Base-by-base conservation (phyloP, 2,888 invertebrate genomes). In the Octonoba sinensis region DNA sequence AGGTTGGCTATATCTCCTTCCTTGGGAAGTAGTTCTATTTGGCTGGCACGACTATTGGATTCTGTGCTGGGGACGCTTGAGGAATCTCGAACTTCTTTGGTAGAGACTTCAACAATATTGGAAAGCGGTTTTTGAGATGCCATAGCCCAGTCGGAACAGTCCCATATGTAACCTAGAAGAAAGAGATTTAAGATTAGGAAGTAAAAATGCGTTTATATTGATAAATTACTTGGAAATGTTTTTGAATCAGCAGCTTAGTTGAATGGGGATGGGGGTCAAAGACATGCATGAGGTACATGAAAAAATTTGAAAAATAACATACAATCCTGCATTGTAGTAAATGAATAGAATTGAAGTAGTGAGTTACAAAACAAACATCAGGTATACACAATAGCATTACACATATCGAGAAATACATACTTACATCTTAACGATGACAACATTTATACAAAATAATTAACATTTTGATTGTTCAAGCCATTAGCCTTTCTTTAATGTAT, bases 101-200 rank as follows among this genome's bases (percentile, higher is more conserved):
- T 93, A 85, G 95, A 94, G 85, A 95, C 93, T 91, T 97, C 96
- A 86, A 95, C 95, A 89, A 96, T 96, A 90, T 96, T 96, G 86
- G 96, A 95, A 88, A 96, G 90, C 86, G 93, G 93, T 88, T 95
- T 95, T 88, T 93, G 93, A 87, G 92, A 92, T 49, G 69, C 72
- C 84, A 92, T 92, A 83, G 92, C 93, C 96, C 96, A 97, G 91
- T 97, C 97, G 83, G 96, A 96, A 90, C 96, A 96, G 91, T 97
- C 97, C 97, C 97, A 97, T 91, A 97, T 96, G 91, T 97, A 97
- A 88, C 93, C 93, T 93, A 88, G 85, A 89, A 71, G n/a, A 22
- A 16, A 60, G 0, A 6, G 20, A 47, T 15, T 15, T 54, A 18
- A 13, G 11, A 18, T 54, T 18, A 54, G 54, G 54, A 54, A 4